A percentile compares a stretch with the other conserved stretches of the same genome.
Evolutionary conservation across 2,888 invertebrate genomes (phyloP).

Genomic region (Yponomeuta sedellus): DNA sequence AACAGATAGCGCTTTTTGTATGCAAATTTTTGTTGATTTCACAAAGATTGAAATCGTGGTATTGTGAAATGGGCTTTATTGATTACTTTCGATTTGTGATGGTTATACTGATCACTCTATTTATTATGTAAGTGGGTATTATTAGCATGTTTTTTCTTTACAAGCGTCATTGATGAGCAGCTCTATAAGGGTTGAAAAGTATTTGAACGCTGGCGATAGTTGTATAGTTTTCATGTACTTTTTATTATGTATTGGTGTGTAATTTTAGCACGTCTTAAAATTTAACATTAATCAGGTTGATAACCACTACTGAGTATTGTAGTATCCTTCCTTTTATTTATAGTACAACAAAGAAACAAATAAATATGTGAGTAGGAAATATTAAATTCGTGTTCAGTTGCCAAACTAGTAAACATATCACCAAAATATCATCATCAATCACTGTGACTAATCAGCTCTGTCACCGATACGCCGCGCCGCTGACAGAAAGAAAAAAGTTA

Average conservation of each 20-base stretch:
- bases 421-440: not conserved
- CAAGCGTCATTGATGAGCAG: not conserved
- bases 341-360: no score
- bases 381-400: no score
- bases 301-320: no score
- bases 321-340: no score
- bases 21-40: constrained; percentile 73
- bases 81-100: constrained; percentile 29
- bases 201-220: no score
- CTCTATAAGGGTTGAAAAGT: not conserved
- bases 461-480: not conserved
- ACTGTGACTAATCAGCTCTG: not conserved
- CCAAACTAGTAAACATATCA: no score
- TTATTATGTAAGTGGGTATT: not conserved
- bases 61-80: constrained; percentile 63
- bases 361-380: no score
- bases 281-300: no score
- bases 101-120: not conserved
- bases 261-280: no score
- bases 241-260: no score
- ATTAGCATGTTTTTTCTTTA: not conserved
- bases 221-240: no score
- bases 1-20: constrained; percentile 73
- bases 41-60: constrained; percentile 69
- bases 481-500: not conserved